These are phyloP conservation scores for Rhyacophila evoluta DNA, from an alignment of 2,888 invertebrate species.

Conservation along the genomic window DNA sequence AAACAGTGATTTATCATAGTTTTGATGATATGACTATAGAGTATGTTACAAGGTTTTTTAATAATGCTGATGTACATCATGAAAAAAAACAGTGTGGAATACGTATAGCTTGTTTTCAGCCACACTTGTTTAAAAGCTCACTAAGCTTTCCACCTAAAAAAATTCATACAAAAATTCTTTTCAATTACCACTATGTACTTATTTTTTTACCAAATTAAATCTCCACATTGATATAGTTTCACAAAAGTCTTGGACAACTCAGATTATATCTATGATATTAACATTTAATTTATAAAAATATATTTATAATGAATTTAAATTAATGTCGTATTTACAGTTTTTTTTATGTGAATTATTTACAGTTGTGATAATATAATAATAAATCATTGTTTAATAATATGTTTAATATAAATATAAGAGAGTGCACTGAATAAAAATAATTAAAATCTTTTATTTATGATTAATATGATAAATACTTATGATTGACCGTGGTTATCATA, in stretches of 20 bases:
- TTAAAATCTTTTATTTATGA: no score
- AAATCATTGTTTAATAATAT: not conserved
- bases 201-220: no score
- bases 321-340: not conserved
- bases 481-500: no score
- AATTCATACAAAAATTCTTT: not conserved
- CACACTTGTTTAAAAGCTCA: not conserved
- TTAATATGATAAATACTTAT: no score
- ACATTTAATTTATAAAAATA: not conserved
- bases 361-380: not conserved
- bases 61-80: not conserved
- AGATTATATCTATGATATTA: no score
- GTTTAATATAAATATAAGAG: not conserved
- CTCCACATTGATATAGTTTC: no score
- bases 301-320: not conserved
- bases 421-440: no score
- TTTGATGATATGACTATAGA: not conserved
- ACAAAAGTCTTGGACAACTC: no score
- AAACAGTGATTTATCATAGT: not conserved
- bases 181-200: no score
- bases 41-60: not conserved
- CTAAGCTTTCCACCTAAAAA: not conserved
- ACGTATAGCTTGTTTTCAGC: not conserved
- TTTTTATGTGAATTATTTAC: not conserved
- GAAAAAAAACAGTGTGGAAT: not conserved